These are phyloP conservation scores for Lepidostoma basale DNA, from an alignment of 1,140 invertebrate species.

Conservation along the genomic window DNA sequence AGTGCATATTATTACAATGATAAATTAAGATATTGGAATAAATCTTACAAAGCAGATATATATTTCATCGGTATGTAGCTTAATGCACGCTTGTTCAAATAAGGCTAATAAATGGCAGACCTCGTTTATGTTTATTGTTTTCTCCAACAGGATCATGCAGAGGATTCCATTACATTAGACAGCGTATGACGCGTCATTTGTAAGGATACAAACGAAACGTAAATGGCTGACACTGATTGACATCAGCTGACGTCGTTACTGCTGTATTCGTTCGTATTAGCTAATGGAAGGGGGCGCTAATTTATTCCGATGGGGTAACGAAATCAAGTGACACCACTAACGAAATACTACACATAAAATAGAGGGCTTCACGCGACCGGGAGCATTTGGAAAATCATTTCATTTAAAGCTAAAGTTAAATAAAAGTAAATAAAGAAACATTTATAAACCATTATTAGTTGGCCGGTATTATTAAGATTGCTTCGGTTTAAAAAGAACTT, in stretches of 20 bases:
- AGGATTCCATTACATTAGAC: too few species aligned
- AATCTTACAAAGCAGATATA: not conserved
- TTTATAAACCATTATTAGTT: not conserved
- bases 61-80: not conserved
- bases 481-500: too few species aligned
- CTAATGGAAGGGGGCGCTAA: not conserved
- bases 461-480: not conserved
- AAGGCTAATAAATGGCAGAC: not conserved
- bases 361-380: too few species aligned
- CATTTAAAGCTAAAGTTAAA: not conserved
- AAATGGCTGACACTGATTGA: constrained; percentile 2
- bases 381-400: too few species aligned
- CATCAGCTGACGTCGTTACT: not conserved
- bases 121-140: not conserved
- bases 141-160: too few species aligned
- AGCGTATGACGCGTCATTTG: not conserved
- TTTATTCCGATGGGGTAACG: too few species aligned
- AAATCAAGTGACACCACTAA: too few species aligned
- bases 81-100: not conserved
- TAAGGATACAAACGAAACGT: not conserved
- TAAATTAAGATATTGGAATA: too few species aligned
- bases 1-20: too few species aligned
- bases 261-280: not conserved
- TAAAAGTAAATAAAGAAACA: not conserved
- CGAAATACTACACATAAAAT: too few species aligned